A percentile compares a stretch with the other conserved stretches of the same genome.
Conservation (phyloP, 2,797 vertebrate genomes). For the Buceros bicornis region DNA sequence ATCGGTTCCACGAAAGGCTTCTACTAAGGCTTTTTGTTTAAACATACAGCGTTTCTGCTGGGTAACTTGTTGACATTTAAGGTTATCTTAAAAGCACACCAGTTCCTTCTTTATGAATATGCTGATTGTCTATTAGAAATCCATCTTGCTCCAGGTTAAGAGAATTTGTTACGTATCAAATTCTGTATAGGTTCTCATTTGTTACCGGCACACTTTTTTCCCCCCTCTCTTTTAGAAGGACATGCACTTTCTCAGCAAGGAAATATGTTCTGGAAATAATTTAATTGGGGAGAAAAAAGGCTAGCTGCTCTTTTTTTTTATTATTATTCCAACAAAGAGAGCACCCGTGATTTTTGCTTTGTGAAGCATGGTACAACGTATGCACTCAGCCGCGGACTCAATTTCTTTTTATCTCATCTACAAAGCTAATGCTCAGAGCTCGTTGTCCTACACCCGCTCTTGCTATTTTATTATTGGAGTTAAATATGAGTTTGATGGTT, state of each 20-base stretch:
- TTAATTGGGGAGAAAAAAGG: background rate
- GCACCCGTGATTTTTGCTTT: background rate
- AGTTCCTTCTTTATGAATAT: slow-evolving; percentile 10
- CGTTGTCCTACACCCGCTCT: background rate
- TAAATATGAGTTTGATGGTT: background rate
- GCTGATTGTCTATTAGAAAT: slow-evolving; percentile 22
- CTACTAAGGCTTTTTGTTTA: background rate
- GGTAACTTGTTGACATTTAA: background rate
- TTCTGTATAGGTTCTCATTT: background rate
- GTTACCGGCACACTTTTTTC: background rate
- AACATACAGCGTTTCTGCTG: background rate
- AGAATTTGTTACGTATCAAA: background rate
- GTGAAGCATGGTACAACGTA: background rate
- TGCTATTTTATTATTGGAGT: background rate
- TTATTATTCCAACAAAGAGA: background rate
- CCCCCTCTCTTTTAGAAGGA: background rate
- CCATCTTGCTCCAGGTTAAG: background rate
- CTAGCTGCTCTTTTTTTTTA: background rate
- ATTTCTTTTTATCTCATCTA: background rate
- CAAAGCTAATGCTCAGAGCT: background rate
- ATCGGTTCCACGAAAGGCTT: background rate
- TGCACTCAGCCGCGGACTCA: background rate
- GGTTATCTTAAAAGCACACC: background rate
- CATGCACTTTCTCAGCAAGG: background rate
- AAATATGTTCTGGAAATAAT: slow-evolving; percentile 11